Conservation (phyloP, 2,797 vertebrate species). For the Pseudochaenichthys georgianus region DNA sequence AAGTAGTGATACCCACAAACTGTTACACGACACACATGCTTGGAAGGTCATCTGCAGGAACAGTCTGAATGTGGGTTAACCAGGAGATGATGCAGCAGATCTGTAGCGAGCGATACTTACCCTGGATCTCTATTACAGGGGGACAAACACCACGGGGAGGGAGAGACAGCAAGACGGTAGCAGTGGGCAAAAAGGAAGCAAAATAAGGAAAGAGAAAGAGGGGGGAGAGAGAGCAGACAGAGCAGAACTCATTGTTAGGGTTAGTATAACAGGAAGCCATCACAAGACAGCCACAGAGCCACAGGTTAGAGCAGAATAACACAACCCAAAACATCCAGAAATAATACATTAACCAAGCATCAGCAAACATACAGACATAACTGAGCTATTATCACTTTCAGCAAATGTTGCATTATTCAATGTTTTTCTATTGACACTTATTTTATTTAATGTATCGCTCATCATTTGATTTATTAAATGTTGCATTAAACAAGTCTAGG, state of each 20-base stretch:
- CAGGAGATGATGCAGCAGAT: conserved; percentile 16
- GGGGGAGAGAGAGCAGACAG: conserved; percentile 57
- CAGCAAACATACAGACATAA: conserved; percentile 7
- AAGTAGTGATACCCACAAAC: neutral
- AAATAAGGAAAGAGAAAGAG: conserved; percentile 45
- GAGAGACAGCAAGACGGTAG: conserved; percentile 43
- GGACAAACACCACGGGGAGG: conserved; percentile 54
- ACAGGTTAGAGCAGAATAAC: conserved; percentile 77
- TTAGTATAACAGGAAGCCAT: conserved; percentile 82
- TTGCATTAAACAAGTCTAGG: neutral
- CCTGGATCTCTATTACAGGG: conserved; percentile 84
- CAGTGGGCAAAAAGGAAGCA: conserved; percentile 51
- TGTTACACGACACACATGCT: neutral
- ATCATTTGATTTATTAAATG: neutral
- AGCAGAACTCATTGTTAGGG: conserved; percentile 82
- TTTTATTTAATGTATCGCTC: rapidly evolving
- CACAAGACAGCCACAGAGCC: conserved; percentile 78
- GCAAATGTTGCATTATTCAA: neutral
- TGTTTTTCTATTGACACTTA: neutral
- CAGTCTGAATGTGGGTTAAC: conserved; percentile 8
- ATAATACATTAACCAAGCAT: conserved; percentile 32
- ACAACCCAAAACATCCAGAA: conserved; percentile 60
- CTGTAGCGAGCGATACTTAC: conserved; percentile 77
- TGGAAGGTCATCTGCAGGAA: conserved; percentile 5
- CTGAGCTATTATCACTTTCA: neutral